Percentiles rank a stretch among this genome's conserved stretches.
These are phyloP conservation scores for Clarias laeviceps DNA, from an alignment of 2,797 vertebrate genomes.

Conservation along the genomic window DNA sequence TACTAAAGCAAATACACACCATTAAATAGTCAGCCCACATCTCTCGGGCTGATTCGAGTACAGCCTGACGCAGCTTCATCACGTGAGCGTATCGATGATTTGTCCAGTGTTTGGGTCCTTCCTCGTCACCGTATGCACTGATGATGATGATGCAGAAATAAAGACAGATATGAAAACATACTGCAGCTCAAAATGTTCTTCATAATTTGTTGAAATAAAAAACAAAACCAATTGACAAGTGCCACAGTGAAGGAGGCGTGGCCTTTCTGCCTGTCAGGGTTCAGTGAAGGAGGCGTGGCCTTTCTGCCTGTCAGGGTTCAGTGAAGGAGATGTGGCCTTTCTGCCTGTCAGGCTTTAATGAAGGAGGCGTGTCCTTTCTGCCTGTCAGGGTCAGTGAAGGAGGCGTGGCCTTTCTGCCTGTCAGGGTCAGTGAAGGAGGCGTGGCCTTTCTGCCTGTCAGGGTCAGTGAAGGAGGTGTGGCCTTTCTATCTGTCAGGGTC, in stretches of 20 bases:
- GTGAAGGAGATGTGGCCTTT: too few relatives aligned
- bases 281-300: too few relatives aligned
- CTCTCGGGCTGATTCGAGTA: constrained; percentile 84
- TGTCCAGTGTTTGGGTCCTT: constrained; percentile 88
- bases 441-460: background rate
- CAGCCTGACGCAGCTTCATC: constrained; percentile 91
- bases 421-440: background rate
- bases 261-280: too few relatives aligned
- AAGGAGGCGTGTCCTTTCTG: background rate
- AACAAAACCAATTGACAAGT: background rate
- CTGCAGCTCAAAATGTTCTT: background rate
- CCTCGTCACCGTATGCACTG: constrained; percentile 82
- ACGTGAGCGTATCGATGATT: constrained; percentile 85
- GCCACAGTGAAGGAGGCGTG: background rate
- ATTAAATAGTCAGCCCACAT: constrained; percentile 93
- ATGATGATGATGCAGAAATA: background rate
- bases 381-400: background rate
- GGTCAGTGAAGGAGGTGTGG: background rate
- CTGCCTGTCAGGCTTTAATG: too few relatives aligned
- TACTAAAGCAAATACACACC: constrained; percentile 70
- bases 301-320: background rate
- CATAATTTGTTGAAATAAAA: background rate
- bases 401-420: background rate
- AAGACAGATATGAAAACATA: background rate
- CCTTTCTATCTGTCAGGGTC: background rate